phyloP scores from a whole-genome alignment of 35 echinoderm and acorn worm genomes.

The Ptychodera flava region DNA sequence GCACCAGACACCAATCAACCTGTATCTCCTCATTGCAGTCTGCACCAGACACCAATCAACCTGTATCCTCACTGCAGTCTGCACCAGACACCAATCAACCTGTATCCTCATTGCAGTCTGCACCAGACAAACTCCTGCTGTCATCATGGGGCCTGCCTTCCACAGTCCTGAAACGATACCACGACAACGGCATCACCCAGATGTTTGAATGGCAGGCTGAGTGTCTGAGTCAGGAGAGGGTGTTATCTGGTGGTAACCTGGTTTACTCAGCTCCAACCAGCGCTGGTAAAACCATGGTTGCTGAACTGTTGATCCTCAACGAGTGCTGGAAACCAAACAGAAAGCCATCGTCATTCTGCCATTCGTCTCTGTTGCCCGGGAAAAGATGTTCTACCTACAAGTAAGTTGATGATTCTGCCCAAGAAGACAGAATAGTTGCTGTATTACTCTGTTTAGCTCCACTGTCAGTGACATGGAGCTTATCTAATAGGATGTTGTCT shows the following conservation, averaged over 20 bases:
- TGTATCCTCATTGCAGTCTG: slow-evolving; percentile 14
- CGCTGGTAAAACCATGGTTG: slow-evolving; percentile 97
- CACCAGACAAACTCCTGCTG: slow-evolving; percentile 48
- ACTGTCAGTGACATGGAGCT: too few species aligned
- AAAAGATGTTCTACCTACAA: slow-evolving; percentile 99
- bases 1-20: too few species aligned
- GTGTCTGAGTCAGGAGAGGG: slow-evolving; percentile 58
- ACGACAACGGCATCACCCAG: slow-evolving; percentile 47
- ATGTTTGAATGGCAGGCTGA: slow-evolving; percentile 99
- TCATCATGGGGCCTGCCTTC: slow-evolving; percentile 89
- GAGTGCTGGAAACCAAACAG: slow-evolving; percentile 88
- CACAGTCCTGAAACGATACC: slow-evolving; percentile 67
- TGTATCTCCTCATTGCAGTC: too few species aligned
- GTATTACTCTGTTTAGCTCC: too few species aligned
- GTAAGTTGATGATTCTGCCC: too few species aligned
- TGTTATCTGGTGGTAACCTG: slow-evolving; percentile 79
- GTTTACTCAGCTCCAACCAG: slow-evolving; percentile 95
- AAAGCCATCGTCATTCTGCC: slow-evolving; percentile 91
- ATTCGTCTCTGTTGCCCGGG: slow-evolving; percentile 84
- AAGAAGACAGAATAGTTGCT: too few species aligned
- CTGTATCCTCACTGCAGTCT: too few species aligned
- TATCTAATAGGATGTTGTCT: too few species aligned
- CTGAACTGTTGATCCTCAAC: slow-evolving; percentile 86
- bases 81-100: slow-evolving; percentile 46
- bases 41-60: too few species aligned